Conservation (phyloP, 1,140 invertebrate species). For the Drosophila athabasca region DNA sequence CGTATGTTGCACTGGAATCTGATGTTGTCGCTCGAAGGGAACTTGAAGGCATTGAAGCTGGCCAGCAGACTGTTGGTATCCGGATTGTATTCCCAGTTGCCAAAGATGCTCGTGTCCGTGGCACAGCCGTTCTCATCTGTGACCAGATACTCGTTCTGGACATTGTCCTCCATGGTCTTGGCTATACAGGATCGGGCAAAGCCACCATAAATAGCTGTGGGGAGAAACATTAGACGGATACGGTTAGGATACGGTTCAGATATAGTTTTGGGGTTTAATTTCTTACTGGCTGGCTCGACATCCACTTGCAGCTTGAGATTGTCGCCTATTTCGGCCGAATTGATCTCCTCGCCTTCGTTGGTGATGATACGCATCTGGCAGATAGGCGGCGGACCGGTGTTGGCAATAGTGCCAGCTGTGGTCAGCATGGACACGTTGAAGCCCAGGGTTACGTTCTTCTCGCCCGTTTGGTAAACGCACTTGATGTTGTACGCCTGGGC, state of each 20-base stretch:
- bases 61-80: conserved; percentile 92
- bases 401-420: conserved; percentile 96
- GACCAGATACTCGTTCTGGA: conserved; percentile 95
- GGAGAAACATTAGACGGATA: neutral
- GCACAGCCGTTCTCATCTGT: conserved; percentile 97
- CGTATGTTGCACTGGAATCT: conserved; percentile 98
- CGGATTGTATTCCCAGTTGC: conserved; percentile 95
- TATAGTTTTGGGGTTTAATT: conserved; percentile 28
- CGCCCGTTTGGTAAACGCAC: conserved; percentile 96
- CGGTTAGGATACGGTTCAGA: neutral
- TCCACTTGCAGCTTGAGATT: conserved; percentile 95
- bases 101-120: conserved; percentile 95
- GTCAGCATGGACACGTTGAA: conserved; percentile 98
- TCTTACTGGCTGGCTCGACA: conserved; percentile 94
- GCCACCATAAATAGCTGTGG: conserved; percentile 96
- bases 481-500: conserved; percentile 97
- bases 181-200: conserved; percentile 96
- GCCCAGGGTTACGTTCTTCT: conserved; percentile 95
- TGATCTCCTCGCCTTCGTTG: conserved; percentile 93
- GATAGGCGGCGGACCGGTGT: conserved; percentile 96
- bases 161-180: conserved; percentile 94
- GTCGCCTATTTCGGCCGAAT: conserved; percentile 95
- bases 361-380: conserved; percentile 96
- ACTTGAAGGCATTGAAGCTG: conserved; percentile 97
- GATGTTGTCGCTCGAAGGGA: conserved; percentile 96